These are phyloP conservation scores for Hafferia zeledoni DNA, from an alignment of 2,797 vertebrate genomes.

Conservation along the genomic window DNA sequence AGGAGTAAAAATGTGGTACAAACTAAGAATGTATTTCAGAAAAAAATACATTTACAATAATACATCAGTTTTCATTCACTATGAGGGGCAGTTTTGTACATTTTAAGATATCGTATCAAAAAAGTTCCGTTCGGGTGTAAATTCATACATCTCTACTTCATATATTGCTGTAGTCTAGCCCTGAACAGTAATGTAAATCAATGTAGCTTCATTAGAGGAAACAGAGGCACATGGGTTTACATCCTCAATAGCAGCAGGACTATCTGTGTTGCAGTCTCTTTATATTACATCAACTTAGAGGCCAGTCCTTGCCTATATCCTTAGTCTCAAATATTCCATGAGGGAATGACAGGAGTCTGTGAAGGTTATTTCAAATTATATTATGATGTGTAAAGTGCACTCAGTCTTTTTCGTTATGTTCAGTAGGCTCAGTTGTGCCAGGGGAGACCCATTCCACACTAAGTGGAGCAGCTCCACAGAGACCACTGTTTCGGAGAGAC, in stretches of 20 bases:
- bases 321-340: not conserved
- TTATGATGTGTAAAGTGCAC: not conserved
- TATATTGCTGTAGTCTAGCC: not conserved
- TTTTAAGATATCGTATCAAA: not conserved
- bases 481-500: not conserved
- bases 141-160: not conserved
- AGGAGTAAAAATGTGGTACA: not conserved
- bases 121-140: not conserved
- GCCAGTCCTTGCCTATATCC: not conserved
- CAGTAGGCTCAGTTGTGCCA: not conserved
- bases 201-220: not conserved
- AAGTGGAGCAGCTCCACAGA: conserved; percentile 24
- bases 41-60: not conserved
- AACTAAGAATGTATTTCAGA: not conserved
- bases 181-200: not conserved
- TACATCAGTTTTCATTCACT: not conserved
- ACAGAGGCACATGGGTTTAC: not conserved
- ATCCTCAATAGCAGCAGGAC: not conserved
- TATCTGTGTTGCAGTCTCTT: not conserved
- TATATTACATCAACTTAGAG: not conserved
- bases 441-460: not conserved
- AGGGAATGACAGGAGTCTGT: not conserved
- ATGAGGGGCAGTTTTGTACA: not conserved
- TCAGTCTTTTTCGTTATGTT: not conserved
- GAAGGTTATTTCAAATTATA: conserved; percentile 17